These are phyloP conservation scores for Gallirallus australis DNA, from an alignment of 2,797 vertebrate genomes.

Conservation along the genomic window DNA sequence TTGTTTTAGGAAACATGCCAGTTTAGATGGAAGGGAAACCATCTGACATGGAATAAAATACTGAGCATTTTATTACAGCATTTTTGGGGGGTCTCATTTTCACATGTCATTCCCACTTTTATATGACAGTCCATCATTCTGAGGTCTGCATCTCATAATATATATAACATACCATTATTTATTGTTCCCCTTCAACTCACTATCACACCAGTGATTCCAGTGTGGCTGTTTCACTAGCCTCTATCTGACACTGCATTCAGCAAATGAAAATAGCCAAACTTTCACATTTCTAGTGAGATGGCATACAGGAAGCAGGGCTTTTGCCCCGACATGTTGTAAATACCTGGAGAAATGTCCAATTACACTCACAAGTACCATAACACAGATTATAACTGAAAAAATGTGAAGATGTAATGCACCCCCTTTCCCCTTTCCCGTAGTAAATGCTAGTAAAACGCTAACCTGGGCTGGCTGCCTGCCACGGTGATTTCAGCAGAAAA, in stretches of 20 bases:
- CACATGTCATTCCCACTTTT: background rate
- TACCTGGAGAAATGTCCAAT: background rate
- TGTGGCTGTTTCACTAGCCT: background rate
- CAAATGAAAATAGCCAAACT: background rate
- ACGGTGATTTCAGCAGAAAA: background rate
- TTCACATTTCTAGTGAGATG: background rate
- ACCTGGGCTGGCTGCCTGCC: background rate
- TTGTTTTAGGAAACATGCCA: conserved; percentile 25
- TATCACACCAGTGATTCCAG: background rate
- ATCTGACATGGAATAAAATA: background rate
- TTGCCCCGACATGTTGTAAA: background rate
- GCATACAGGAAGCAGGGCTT: background rate
- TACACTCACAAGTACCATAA: background rate
- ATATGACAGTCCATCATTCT: background rate
- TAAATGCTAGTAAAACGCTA: background rate
- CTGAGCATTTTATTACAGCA: background rate
- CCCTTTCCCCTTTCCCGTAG: background rate
- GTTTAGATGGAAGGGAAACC: conserved; percentile 7
- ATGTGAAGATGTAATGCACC: background rate
- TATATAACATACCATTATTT: background rate
- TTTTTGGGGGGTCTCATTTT: background rate
- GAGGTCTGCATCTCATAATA: background rate
- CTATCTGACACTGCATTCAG: background rate
- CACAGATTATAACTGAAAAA: background rate
- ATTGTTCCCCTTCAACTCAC: background rate